Conservation (phyloP, 1,140 invertebrate species). For the Lethocerus indicus region DNA sequence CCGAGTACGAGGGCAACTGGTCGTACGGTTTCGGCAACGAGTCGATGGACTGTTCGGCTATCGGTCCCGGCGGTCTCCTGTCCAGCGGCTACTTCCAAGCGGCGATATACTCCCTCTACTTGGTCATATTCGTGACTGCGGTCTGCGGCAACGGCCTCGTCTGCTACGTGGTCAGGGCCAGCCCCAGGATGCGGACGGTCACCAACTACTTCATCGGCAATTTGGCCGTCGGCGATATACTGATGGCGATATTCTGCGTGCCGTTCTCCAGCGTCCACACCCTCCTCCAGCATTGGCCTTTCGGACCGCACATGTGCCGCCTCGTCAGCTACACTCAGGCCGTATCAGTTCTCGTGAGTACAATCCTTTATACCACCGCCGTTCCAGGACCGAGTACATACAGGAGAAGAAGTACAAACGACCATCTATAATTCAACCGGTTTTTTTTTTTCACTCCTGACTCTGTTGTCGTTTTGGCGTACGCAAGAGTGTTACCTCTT, state of each 20-base stretch:
- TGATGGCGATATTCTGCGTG: constrained; percentile 73
- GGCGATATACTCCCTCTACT: constrained; percentile 49
- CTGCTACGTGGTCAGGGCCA: constrained; percentile 60
- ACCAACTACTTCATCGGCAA: constrained; percentile 80
- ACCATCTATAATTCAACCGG: no score
- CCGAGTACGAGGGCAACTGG: background rate
- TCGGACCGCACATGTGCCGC: constrained; percentile 56
- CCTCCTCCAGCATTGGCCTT: constrained; percentile 66
- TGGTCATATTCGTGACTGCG: constrained; percentile 51
- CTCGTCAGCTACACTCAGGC: constrained; percentile 61
- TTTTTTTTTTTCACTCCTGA: no score
- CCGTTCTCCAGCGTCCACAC: constrained; percentile 67
- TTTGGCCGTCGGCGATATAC: constrained; percentile 64
- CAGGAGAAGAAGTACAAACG: no score
- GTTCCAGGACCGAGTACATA: no score
- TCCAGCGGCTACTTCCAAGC: constrained; percentile 8
- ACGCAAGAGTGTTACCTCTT: no score
- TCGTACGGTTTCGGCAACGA: background rate
- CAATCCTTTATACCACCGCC: no score
- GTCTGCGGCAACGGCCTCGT: constrained; percentile 64
- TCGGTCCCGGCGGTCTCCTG: constrained; percentile 10
- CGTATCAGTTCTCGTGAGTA: constrained; percentile 49
- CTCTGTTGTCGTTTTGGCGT: no score
- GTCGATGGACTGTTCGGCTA: constrained; percentile 3
- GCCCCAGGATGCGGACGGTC: constrained; percentile 65